A percentile compares a stretch with the other conserved stretches of the same genome.
These are phyloP conservation scores for Chlamydotis undulata DNA, from an alignment of 2,113 vertebrate genomes.

Conservation along the genomic window DNA sequence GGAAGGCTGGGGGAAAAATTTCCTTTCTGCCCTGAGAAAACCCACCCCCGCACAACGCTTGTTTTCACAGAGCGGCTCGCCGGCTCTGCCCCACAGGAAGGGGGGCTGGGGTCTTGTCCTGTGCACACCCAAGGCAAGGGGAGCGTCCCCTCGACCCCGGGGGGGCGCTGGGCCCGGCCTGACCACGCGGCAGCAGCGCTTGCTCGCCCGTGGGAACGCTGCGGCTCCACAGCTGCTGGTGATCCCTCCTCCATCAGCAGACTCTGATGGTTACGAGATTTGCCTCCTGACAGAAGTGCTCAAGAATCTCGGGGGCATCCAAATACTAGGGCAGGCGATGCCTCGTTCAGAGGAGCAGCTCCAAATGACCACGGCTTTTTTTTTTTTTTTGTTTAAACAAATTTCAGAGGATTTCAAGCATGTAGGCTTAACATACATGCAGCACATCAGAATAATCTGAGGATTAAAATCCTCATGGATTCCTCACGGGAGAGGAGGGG, in stretches of 20 bases:
- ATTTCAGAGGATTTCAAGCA: not conserved
- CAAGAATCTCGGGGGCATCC: not conserved
- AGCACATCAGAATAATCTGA: not conserved
- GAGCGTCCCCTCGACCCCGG: fast-evolving
- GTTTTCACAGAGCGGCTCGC: no score
- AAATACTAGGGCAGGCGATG: fast-evolving
- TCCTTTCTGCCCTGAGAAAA: not conserved
- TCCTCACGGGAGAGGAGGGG: not conserved
- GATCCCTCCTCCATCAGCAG: not conserved
- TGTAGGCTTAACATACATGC: not conserved
- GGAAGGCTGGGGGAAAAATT: not conserved
- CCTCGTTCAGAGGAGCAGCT: not conserved
- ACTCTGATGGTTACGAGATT: fast-evolving
- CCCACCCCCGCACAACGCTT: not conserved
- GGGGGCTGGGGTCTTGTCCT: not conserved
- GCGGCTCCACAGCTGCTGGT: not conserved
- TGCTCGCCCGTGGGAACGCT: not conserved
- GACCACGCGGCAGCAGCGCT: not conserved
- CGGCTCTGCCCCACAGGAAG: not conserved
- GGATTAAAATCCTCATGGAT: conserved; percentile 13
- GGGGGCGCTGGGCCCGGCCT: not conserved
- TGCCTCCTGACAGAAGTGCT: fast-evolving
- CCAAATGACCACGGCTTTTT: not conserved
- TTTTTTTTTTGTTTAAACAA: not conserved
- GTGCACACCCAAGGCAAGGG: not conserved